Conservation (phyloP, 2,113 vertebrate species). For the Orthochromis malagaraziensis region DNA sequence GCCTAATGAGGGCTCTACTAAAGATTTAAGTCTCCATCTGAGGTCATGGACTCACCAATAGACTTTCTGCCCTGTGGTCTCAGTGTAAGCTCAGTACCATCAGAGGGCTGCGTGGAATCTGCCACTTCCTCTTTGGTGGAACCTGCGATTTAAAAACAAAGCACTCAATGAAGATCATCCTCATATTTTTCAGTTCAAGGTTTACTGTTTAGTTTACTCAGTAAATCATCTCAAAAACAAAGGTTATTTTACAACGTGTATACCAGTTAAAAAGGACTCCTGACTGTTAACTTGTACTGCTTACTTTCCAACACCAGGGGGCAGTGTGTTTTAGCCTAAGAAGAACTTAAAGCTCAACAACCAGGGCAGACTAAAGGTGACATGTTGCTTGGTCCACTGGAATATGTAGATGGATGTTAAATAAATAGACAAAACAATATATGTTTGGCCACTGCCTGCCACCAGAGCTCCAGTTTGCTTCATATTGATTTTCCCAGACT, state of each 20-base stretch:
- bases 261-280: background rate
- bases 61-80: conserved; percentile 67
- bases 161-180: background rate
- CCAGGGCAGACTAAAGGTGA: background rate
- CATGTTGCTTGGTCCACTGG: background rate
- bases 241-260: accelerated
- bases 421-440: background rate
- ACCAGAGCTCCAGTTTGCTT: background rate
- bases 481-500: background rate
- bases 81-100: conserved; percentile 60
- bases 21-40: background rate
- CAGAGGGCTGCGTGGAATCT: conserved; percentile 56
- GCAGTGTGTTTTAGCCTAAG: conserved; percentile 18
- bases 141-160: conserved; percentile 26
- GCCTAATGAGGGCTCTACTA: background rate
- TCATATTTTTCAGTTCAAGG: background rate
- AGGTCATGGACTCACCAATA: conserved; percentile 59
- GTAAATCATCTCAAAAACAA: background rate
- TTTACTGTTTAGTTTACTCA: background rate
- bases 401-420: background rate
- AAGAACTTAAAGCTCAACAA: background rate
- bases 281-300: background rate
- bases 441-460: background rate
- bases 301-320: conserved; percentile 42
- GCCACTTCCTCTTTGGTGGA: conserved; percentile 68